Evolutionary conservation across 2,888 invertebrate genomes (phyloP).

Genomic region (Dolichopus griseipennis): DNA sequence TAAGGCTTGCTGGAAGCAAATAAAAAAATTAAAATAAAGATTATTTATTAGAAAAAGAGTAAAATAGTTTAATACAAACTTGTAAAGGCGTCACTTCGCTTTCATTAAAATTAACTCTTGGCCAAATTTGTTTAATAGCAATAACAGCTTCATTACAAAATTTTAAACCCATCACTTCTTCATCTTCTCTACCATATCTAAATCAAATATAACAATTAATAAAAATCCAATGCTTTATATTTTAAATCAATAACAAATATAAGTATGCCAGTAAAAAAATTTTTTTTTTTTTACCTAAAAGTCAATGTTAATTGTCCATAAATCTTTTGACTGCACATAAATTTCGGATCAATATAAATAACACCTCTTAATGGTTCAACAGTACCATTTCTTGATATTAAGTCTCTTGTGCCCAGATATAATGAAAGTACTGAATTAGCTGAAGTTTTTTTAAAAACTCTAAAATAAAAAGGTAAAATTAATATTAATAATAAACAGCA

Average conservation of each 20-base stretch:
- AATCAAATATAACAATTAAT: background rate
- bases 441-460: conserved; percentile 78
- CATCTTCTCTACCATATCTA: conserved; percentile 86
- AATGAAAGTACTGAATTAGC: conserved; percentile 72
- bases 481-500: too few relatives aligned
- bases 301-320: conserved; percentile 77
- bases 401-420: conserved; percentile 67
- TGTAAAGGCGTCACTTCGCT: conserved; percentile 56
- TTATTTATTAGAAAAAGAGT: background rate
- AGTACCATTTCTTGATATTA: conserved; percentile 60
- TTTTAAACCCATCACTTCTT: conserved; percentile 92
- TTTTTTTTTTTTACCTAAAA: conserved; percentile 56
- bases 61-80: conserved; percentile 48
- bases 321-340: conserved; percentile 56
- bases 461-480: conserved; percentile 11
- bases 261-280: too few relatives aligned
- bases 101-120: conserved; percentile 46
- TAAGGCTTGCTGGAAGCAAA: conserved; percentile 57
- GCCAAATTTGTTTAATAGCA: conserved; percentile 75
- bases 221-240: background rate
- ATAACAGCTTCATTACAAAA: conserved; percentile 93
- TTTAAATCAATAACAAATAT: background rate
- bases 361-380: conserved; percentile 80
- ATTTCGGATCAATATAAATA: conserved; percentile 69
- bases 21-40: too few relatives aligned